These are phyloP conservation scores for Thryonomys swinderianus DNA, from an alignment of 2,113 vertebrate genomes.

Conservation along the genomic window DNA sequence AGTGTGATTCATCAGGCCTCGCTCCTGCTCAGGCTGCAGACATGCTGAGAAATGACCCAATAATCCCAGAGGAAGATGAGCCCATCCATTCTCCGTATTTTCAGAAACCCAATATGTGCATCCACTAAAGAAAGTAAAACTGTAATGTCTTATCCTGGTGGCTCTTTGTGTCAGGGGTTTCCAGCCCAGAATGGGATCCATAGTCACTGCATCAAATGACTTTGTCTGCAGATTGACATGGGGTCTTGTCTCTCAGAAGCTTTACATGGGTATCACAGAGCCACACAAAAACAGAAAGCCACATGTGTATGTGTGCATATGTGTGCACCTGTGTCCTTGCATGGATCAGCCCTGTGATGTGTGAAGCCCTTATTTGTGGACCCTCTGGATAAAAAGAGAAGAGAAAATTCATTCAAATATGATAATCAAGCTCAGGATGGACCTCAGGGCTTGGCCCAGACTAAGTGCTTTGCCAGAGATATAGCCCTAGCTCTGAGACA, in stretches of 20 bases:
- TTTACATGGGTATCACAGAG: neutral
- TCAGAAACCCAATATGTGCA: constrained; percentile 10
- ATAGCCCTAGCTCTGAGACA: neutral
- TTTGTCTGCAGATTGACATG: neutral
- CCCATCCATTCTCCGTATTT: constrained; percentile 57
- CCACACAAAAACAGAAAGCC: neutral
- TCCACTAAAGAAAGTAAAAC: constrained; percentile 26
- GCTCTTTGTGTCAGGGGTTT: neutral
- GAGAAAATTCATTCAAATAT: constrained; percentile 42
- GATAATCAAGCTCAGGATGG: neutral
- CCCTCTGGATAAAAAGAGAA: neutral
- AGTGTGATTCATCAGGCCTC: neutral
- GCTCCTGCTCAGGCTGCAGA: neutral
- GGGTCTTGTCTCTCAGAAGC: neutral
- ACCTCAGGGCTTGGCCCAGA: neutral
- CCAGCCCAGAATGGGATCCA: constrained; percentile 42
- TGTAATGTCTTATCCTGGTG: neutral
- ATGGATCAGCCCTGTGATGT: neutral
- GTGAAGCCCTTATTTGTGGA: neutral
- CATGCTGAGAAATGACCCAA: constrained; percentile 56
- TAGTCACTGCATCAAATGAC: neutral
- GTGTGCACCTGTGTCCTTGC: neutral
- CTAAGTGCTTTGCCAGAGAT: neutral
- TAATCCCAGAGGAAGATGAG: constrained; percentile 36
- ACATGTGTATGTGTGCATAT: accelerated